phyloP scores from a whole-genome alignment of 2,888 invertebrate species.

The Adela reaumurella region DNA sequence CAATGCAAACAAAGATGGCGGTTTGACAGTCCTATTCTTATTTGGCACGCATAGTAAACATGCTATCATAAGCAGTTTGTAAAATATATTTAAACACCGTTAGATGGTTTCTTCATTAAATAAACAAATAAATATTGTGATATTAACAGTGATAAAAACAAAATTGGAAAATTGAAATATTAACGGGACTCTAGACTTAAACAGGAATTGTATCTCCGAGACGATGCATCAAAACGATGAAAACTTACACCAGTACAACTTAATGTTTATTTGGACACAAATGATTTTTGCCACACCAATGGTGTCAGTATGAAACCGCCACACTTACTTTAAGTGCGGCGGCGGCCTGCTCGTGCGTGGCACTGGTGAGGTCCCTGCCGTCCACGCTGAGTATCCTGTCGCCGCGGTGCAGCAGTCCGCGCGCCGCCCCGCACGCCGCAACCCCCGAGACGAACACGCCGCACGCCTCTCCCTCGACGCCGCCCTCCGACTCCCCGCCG shows the following conservation, averaged over 20 bases:
- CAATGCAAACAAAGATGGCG: no score
- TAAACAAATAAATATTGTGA: no score
- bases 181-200: no score
- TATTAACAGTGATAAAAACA: no score
- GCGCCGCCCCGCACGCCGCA: constrained; percentile 39
- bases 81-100: no score
- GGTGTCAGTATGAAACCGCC: neutral
- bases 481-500: constrained; percentile 28
- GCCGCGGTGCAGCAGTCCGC: constrained; percentile 60
- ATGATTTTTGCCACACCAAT: neutral
- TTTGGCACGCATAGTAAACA: no score
- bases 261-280: neutral
- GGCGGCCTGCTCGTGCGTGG: constrained; percentile 77
- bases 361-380: constrained; percentile 66
- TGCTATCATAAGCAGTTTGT: no score
- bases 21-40: no score
- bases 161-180: no score
- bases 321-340: constrained; percentile 53
- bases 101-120: no score
- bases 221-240: no score
- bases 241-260: neutral
- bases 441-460: constrained; percentile 51
- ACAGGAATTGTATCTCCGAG: no score
- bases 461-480: constrained; percentile 24
- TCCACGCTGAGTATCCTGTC: constrained; percentile 74